These are phyloP conservation scores for Uloborus plumipes DNA, from an alignment of 2,888 invertebrate genomes.

Conservation along the genomic window DNA sequence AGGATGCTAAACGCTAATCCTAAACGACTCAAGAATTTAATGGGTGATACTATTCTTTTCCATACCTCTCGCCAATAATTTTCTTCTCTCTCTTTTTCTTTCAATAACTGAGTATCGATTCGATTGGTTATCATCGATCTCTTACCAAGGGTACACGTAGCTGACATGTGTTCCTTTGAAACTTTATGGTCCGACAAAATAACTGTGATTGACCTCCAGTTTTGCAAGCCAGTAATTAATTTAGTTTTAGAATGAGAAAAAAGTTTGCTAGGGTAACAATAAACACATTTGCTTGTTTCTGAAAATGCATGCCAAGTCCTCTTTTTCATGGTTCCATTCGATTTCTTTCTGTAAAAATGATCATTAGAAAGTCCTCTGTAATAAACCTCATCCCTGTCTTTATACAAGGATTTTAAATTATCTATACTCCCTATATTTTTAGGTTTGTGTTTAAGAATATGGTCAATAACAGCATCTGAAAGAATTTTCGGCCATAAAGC, in stretches of 20 bases:
- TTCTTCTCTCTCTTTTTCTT: not conserved
- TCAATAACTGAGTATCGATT: slow-evolving; percentile 16
- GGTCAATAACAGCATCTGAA: no score
- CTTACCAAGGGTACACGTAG: not conserved
- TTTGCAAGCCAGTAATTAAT: slow-evolving; percentile 17
- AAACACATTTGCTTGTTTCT: no score
- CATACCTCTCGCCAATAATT: not conserved
- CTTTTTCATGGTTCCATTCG: not conserved
- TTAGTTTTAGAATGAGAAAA: no score
- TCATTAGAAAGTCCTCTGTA: slow-evolving; percentile 28
- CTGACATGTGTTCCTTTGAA: slow-evolving; percentile 11
- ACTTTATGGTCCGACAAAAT: slow-evolving; percentile 5
- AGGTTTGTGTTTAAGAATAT: no score
- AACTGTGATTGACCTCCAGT: slow-evolving; percentile 1
- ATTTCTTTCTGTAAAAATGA: slow-evolving; percentile 29
- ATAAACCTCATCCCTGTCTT: slow-evolving; percentile 10
- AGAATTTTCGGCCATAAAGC: no score
- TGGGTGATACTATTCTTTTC: not conserved
- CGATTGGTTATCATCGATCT: slow-evolving; percentile 2
- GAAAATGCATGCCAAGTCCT: no score
- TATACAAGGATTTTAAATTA: not conserved
- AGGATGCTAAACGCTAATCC: no score
- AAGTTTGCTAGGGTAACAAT: no score
- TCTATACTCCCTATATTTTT: no score
- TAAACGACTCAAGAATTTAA: not conserved